Evolutionary conservation across 35 echinoderm and acorn worm species (phyloP).

Genomic region (Diadema setosum): DNA sequence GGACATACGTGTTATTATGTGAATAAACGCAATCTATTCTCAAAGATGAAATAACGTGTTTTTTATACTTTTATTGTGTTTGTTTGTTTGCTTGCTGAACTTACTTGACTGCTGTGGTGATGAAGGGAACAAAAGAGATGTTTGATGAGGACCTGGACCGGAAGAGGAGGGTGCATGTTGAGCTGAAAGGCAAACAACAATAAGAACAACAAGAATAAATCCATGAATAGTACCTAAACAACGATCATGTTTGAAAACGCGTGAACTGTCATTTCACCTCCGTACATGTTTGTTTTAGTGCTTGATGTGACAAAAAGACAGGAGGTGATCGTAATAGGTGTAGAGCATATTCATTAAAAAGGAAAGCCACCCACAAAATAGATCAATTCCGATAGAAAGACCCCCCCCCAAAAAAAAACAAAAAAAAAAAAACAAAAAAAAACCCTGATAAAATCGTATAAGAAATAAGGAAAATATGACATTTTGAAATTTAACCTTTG

Average conservation of each 20-base stretch:
- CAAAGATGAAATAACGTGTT: too few species aligned
- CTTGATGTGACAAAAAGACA: background rate
- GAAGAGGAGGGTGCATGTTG: background rate
- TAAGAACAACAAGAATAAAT: background rate
- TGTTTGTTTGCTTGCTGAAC: too few species aligned
- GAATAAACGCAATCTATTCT: too few species aligned
- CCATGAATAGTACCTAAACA: background rate
- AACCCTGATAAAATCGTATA: too few species aligned
- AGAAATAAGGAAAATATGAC: too few species aligned
- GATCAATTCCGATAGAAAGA: too few species aligned
- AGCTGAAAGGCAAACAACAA: background rate
- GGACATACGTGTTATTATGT: too few species aligned
- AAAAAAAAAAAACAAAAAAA: too few species aligned
- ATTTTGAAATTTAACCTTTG: too few species aligned
- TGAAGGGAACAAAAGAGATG: background rate
- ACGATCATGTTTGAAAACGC: background rate
- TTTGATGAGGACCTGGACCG: background rate
- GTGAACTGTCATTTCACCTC: background rate
- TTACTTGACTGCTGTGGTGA: constrained; percentile 2
- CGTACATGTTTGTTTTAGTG: background rate
- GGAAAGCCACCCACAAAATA: too few species aligned
- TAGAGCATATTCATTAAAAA: background rate
- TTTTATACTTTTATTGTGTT: too few species aligned
- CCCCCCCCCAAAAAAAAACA: too few species aligned
- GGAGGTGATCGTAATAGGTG: background rate